Conservation (phyloP, 2,797 vertebrate genomes). For the Gobio occitaniae region DNA sequence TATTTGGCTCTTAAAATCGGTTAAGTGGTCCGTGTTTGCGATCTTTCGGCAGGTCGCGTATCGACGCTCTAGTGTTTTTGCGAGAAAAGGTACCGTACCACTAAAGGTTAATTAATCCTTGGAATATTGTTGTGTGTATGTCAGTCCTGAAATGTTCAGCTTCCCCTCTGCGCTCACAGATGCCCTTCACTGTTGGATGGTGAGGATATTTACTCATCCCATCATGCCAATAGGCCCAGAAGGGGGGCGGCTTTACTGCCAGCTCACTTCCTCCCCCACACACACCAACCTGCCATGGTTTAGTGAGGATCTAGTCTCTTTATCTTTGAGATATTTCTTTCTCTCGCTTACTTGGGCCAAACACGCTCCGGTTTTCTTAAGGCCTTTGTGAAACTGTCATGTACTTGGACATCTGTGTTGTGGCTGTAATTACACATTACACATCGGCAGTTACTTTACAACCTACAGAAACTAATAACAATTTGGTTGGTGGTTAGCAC, state of each 20-base stretch:
- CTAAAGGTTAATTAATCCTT: slow-evolving; percentile 24
- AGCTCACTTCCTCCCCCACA: slow-evolving; percentile 53
- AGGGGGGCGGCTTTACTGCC: slow-evolving; percentile 69
- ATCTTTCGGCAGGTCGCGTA: neutral
- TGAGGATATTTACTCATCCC: slow-evolving; percentile 66
- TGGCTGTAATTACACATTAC: slow-evolving; percentile 29
- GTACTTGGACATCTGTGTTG: slow-evolving; percentile 10
- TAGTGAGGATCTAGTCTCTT: slow-evolving; percentile 13
- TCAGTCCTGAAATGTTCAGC: neutral
- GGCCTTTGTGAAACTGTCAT: slow-evolving; percentile 35
- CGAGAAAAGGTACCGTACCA: neutral
- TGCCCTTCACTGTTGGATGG: slow-evolving; percentile 72
- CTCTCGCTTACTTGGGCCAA: slow-evolving; percentile 17
- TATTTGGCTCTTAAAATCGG: neutral
- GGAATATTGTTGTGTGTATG: slow-evolving; percentile 23
- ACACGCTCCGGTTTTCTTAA: slow-evolving; percentile 18
- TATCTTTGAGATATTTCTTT: slow-evolving; percentile 17
- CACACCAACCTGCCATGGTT: slow-evolving; percentile 45
- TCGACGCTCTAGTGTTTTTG: neutral
- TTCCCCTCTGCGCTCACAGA: slow-evolving; percentile 73
- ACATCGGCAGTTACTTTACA: slow-evolving; percentile 2
- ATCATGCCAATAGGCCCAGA: slow-evolving; percentile 61
- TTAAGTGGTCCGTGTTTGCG: neutral
- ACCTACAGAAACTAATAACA: neutral
- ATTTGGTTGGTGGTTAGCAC: neutral